Evolutionary conservation across 1,140 invertebrate species (phyloP), one percentile per base, ranked within the genome.

Genomic region (Eufriesea mexicana): DNA sequence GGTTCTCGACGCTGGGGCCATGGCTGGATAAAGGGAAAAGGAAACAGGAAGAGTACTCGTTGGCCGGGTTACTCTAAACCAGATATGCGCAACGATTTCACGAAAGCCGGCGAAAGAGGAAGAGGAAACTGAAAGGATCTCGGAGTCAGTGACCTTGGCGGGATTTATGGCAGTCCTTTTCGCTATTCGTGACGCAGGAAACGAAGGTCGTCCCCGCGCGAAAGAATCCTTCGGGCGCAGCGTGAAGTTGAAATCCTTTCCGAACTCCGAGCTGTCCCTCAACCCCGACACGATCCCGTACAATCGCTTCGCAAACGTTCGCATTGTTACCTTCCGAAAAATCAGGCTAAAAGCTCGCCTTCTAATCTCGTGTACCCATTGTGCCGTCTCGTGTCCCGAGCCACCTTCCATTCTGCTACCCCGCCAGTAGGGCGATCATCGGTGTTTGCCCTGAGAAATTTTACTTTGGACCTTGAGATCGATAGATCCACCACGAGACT

Each of bases 121-220:
- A 66, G 47, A 76, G 75, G 59, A 79, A 76, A 74, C 70, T 75
- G 81, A 83, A 83, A 84, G 81, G 62, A 77, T 77, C 55, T 62
- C 59, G 23, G 49, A 70, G 73, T 77, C 78, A 71, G 86, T 85
- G 90, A 91, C 91, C 91, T 92, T 89, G 91, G 59, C 59, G 76
- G 42, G 87, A 92, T 92, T 92, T 92, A 91, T 87, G 88, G 83
- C 61, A 74, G 57, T 57, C 78, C 86, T 84, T 89, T 90, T 90
- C 86, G 89, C 81, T 84, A 83, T 74, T 79, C 78, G 51, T 62
- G 54, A 62, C 71, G 47, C 79, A 71, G 85, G 81, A 87, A 91
- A 84, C 86, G 88, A 91, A 92, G 90, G 90, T 89, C 84, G 88
- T 67, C 35, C 54, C 47, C 62, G 47, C 25, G 54, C 49, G 51